Evolutionary conservation across 1,140 invertebrate genomes (phyloP).

Genomic region (Cherax destructor): DNA sequence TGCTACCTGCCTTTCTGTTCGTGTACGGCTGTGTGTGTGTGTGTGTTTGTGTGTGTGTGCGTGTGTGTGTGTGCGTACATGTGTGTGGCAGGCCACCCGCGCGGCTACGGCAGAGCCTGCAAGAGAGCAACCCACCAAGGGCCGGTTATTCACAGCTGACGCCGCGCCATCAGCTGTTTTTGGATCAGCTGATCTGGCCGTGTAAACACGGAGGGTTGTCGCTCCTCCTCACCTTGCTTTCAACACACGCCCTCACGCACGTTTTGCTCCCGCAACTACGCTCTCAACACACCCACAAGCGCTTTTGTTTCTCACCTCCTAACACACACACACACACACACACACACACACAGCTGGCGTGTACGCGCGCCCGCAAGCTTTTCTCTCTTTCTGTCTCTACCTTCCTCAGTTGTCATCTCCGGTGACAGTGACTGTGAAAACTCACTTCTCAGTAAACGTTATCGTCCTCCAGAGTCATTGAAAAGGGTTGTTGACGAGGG

Average conservation of each 20-base stretch:
- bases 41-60: too few species aligned
- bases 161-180: slow-evolving; percentile 16
- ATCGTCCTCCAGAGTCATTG: too few species aligned
- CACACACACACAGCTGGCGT: background rate
- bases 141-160: background rate
- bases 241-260: background rate
- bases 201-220: slow-evolving; percentile 12
- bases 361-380: background rate
- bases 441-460: too few species aligned
- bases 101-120: background rate
- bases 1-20: too few species aligned
- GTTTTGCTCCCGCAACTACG: background rate
- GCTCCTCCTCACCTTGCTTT: background rate
- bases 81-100: background rate
- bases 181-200: slow-evolving; percentile 14
- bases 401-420: too few species aligned
- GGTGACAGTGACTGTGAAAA: too few species aligned
- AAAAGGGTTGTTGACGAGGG: too few species aligned
- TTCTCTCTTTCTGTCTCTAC: slow-evolving; percentile 23
- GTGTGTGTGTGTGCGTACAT: background rate
- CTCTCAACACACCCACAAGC: background rate
- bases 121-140: background rate
- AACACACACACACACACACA: background rate
- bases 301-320: background rate
- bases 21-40: too few species aligned